Conservation (phyloP, 2,113 vertebrate species). For the Haemorhous mexicanus region DNA sequence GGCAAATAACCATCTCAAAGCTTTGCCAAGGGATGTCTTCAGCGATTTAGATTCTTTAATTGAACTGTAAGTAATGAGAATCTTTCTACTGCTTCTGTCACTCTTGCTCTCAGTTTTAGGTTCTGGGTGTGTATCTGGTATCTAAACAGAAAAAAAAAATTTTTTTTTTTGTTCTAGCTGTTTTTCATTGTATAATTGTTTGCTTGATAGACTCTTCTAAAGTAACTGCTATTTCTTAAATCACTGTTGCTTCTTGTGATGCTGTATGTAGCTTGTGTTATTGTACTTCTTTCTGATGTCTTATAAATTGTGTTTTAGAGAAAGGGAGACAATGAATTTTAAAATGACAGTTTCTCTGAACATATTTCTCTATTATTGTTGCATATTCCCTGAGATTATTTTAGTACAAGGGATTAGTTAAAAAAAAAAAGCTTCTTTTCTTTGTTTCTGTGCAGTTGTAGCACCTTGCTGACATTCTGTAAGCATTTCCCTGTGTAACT, state of each 20-base stretch:
- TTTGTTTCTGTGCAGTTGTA: neutral
- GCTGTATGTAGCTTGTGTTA: neutral
- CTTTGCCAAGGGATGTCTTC: conserved; percentile 91
- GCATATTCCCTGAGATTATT: neutral
- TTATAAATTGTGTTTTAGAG: neutral
- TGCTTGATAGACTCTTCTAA: neutral
- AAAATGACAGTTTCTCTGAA: neutral
- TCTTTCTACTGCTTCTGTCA: neutral
- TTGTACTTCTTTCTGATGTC: neutral
- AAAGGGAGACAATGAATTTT: neutral
- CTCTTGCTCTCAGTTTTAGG: neutral
- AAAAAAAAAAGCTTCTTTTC: neutral
- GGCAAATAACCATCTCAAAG: conserved; percentile 94
- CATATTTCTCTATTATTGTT: neutral
- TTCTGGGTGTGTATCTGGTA: neutral
- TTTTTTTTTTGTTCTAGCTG: neutral
- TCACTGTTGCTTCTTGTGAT: neutral
- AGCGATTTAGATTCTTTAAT: conserved; percentile 92
- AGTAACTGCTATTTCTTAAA: neutral
- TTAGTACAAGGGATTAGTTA: neutral
- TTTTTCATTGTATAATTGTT: neutral
- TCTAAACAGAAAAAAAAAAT: neutral
- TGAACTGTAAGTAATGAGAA: conserved; percentile 87
- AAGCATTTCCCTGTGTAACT: neutral
- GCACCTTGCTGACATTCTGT: neutral